phyloP scores from a whole-genome alignment of 2,113 vertebrate species.

The Ammodytes dubius region DNA sequence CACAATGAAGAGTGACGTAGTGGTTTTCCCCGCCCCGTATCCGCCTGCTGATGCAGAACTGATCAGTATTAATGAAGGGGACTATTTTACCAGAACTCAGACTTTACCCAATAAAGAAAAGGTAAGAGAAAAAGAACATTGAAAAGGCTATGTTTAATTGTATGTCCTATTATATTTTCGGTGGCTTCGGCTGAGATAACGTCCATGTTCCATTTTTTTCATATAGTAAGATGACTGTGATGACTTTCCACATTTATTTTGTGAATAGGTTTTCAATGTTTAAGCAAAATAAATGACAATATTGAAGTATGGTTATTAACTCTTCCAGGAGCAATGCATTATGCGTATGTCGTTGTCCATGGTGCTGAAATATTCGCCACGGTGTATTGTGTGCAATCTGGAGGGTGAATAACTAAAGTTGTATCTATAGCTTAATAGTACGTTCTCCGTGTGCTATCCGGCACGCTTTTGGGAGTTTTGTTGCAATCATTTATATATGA shows the following conservation, averaged over 20 bases:
- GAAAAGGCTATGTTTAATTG: background rate
- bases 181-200: background rate
- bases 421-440: too few relatives aligned
- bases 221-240: background rate
- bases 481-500: too few relatives aligned
- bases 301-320: background rate
- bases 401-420: background rate
- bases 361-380: constrained; percentile 34
- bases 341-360: constrained; percentile 18
- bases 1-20: constrained; percentile 74
- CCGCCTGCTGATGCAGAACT: constrained; percentile 67
- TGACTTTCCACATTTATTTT: background rate
- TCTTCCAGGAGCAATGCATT: background rate
- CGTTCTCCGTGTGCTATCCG: too few relatives aligned
- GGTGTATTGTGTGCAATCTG: background rate
- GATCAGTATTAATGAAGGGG: constrained; percentile 72
- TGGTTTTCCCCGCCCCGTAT: constrained; percentile 69
- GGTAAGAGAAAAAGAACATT: constrained; percentile 34
- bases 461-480: too few relatives aligned
- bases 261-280: background rate
- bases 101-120: constrained; percentile 45
- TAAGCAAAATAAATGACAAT: too few relatives aligned
- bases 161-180: background rate
- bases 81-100: constrained; percentile 64
- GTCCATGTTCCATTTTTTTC: background rate